phyloP scores from a whole-genome alignment of 2,888 invertebrate genomes.

The Dione juno region DNA sequence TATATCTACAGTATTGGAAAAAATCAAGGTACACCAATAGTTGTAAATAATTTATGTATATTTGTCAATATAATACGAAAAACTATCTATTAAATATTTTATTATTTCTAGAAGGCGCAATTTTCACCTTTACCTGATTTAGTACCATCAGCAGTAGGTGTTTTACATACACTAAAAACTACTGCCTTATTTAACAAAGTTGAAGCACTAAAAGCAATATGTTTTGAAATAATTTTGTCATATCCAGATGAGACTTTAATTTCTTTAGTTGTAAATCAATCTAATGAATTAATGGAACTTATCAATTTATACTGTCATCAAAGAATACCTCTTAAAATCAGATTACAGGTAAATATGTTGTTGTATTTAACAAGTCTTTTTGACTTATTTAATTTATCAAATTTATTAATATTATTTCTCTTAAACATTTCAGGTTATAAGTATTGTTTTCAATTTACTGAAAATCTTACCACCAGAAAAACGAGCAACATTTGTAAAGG shows the following conservation, averaged over 20 bases:
- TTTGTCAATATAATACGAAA: neutral
- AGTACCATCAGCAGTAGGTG: slow-evolving; percentile 56
- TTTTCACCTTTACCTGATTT: slow-evolving; percentile 50
- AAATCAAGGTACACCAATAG: slow-evolving; percentile 58
- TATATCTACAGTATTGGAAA: slow-evolving; percentile 56
- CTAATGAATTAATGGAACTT: slow-evolving; percentile 55
- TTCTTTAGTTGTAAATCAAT: slow-evolving; percentile 49
- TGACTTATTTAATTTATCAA: neutral
- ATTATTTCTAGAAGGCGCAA: slow-evolving; percentile 38
- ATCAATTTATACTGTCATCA: slow-evolving; percentile 54
- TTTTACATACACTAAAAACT: slow-evolving; percentile 58
- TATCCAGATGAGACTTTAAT: slow-evolving; percentile 59
- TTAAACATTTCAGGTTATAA: slow-evolving; percentile 59
- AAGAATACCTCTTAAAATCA: slow-evolving; percentile 47
- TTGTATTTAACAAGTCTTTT: slow-evolving; percentile 1
- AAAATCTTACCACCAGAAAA: slow-evolving; percentile 61
- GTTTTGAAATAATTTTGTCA: slow-evolving; percentile 59
- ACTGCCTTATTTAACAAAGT: slow-evolving; percentile 51
- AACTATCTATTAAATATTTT: neutral
- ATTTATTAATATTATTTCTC: neutral
- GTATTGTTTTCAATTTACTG: slow-evolving; percentile 64
- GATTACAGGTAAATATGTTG: slow-evolving; percentile 52
- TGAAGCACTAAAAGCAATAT: slow-evolving; percentile 54
- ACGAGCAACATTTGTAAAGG: slow-evolving; percentile 61
- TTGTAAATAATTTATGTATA: neutral